phyloP scores from a whole-genome alignment of 2,888 invertebrate species.

The Amblyjoppa fuscipennis region DNA sequence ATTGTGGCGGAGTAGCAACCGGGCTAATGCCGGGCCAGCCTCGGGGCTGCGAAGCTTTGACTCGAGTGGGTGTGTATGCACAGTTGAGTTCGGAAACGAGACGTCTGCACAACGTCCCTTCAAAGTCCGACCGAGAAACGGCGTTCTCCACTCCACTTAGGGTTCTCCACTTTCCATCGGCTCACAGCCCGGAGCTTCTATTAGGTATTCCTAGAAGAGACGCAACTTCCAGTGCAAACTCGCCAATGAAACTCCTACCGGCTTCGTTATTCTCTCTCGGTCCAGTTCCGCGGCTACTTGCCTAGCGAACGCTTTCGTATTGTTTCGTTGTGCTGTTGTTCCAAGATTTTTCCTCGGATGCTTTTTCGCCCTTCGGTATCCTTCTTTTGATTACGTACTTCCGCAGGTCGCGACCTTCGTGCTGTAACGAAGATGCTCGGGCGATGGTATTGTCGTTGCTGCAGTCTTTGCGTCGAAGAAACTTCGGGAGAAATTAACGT shows the following conservation, averaged over 20 bases:
- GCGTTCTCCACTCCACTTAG: slow-evolving; percentile 14
- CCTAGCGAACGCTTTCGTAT: too few species aligned
- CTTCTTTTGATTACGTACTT: background rate
- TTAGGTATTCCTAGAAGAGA: background rate
- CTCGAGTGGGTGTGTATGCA: background rate
- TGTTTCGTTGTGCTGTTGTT: background rate
- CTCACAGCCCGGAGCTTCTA: background rate
- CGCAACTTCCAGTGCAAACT: background rate
- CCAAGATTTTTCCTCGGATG: background rate
- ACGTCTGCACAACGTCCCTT: background rate
- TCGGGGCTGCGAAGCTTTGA: slow-evolving; percentile 3
- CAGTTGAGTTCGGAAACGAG: slow-evolving; percentile 16
- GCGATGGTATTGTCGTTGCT: background rate
- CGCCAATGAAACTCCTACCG: background rate
- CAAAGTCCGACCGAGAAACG: slow-evolving; percentile 28
- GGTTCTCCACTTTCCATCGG: background rate
- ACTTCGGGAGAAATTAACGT: background rate
- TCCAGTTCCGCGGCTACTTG: background rate
- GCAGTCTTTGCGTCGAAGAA: background rate
- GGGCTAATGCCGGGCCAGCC: slow-evolving; percentile 28
- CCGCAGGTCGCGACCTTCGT: background rate
- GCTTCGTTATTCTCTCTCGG: background rate
- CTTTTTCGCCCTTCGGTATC: background rate
- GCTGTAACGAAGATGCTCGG: too few species aligned
- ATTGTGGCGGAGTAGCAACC: slow-evolving; percentile 9